Evolutionary conservation across 2,888 invertebrate genomes (phyloP), one percentile per base, ranked within the genome.

Genomic region (Oscheius sp.): DNA sequence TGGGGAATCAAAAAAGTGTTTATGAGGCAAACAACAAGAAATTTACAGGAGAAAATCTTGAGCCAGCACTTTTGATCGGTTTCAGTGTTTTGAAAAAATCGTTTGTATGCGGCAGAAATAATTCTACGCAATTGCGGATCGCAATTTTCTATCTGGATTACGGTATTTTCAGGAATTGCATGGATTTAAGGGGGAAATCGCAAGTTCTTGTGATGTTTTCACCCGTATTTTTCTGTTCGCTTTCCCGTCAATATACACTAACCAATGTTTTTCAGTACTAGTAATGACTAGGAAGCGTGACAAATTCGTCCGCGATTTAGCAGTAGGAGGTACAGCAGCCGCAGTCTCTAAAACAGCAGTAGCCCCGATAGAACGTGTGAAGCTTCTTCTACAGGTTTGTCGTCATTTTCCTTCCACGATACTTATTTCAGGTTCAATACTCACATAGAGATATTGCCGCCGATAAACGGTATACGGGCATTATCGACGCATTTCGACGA

Each of bases 301-400:
- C 37, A 79, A 82, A 72, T 84, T 84, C 55, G 79, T 77, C 2
- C 76, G 75, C 9, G 82, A 82, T 58, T 63, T 84, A 2, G 48
- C 75, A 7, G 76, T 84, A 59, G 84, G 84, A 11, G 84, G 84
- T 9, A 75, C 82, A 11, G 81, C 84, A 2, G 84, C 84, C 1
- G 71, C 80, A 47, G 76, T 84, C 11, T 84, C 84, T 2, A 84
- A 84, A 76, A 84, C 84, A 10, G 82, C 74, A 1, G 84, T 84
- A 1, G 84, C 84, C 1, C 84, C 84, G 1, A 84, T 84, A 10
- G 84, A 84, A 73, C 76, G 84, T 21, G 81, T 84, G 5, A 84
- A 84, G 70, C 76, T 84, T 32, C 63, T 84, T 9, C 75, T 84
- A 1, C 84, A 84, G 76, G 84, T 79, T 35, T 1, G 48, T 60